phyloP scores from a whole-genome alignment of 2,113 vertebrate genomes.

The Coturnix japonica region DNA sequence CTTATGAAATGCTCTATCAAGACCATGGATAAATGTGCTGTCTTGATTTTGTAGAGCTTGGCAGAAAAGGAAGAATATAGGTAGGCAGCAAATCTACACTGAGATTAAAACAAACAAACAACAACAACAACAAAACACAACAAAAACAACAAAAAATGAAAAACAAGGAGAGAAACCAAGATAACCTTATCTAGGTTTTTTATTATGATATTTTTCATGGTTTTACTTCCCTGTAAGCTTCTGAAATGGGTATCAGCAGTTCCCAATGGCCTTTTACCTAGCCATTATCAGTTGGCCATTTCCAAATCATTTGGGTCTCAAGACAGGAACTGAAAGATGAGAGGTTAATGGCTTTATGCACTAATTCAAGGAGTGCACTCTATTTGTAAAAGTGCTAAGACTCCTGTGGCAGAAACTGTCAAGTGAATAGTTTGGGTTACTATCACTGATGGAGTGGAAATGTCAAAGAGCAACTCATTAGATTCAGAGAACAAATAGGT shows the following conservation, averaged over 20 bases:
- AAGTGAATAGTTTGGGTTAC: constrained; percentile 22
- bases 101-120: not conserved
- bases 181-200: not conserved
- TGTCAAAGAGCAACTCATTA: constrained; percentile 52
- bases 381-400: constrained; percentile 23
- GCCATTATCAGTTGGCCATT: not conserved
- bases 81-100: not conserved
- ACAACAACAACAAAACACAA: not conserved
- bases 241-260: not conserved
- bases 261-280: not conserved
- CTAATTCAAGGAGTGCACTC: constrained; percentile 3
- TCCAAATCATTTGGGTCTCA: constrained; percentile 1
- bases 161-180: not conserved
- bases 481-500: constrained; percentile 36
- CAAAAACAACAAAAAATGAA: not conserved
- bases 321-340: not conserved
- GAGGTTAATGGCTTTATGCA: constrained; percentile 35
- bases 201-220: not conserved
- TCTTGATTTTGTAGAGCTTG: not conserved
- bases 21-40: not conserved
- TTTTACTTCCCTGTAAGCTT: not conserved
- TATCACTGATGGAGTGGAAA: constrained; percentile 35
- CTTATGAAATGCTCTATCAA: not conserved
- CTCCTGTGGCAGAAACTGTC: constrained; percentile 31
- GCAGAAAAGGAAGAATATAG: not conserved